Base-by-base conservation (phyloP, 2,113 vertebrate genomes). In the Hypanus sabinus region DNA sequence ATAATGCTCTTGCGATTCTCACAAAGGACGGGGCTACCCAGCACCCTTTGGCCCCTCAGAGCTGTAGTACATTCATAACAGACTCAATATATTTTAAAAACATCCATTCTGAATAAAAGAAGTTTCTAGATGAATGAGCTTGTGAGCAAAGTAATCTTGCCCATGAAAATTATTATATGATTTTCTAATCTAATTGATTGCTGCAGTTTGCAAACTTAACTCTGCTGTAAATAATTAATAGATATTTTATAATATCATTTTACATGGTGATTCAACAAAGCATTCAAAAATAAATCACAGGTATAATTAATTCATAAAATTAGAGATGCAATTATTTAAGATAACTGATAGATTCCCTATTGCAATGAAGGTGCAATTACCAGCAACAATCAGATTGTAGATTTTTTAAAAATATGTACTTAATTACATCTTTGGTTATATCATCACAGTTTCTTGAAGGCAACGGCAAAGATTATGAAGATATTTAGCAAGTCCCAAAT, bases 261-360 rank as follows among this genome's bases (percentile, higher is more conserved):
- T 73, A 73, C 80, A 57, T 8, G 36, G 7, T 83, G 46, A 27
- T 83, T 57, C 22, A 83, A 55, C 38, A 22, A 83, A 55, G 9
- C 20, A 83, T 27, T 83, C 80, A 83, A 83, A 73, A 55, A 18
- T 20, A 83, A 83, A 83, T 83, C 24, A 57, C 38, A 81, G 9
- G 10, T 24, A 83, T 57, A 11, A 16, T 79, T 83, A 55, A 83
- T 24, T 27, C 46, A 83, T 83, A 27, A 83, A 36, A 20, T 83
- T 83, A 55, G 18, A 83, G 55, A 83, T 83, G 80, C 80, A 83
- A 55, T 83, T 83, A 33, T 77, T 36, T 79, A 79, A 79, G 76
- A 79, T 36, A 83, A 57, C 55, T 83, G 80, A 22, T 57, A 83
- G 80, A 55, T 83, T 83, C 22, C 46, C 46, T 24, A 24, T 55